Conservation (phyloP, 1,140 invertebrate species). For the Bombus polaris region DNA sequence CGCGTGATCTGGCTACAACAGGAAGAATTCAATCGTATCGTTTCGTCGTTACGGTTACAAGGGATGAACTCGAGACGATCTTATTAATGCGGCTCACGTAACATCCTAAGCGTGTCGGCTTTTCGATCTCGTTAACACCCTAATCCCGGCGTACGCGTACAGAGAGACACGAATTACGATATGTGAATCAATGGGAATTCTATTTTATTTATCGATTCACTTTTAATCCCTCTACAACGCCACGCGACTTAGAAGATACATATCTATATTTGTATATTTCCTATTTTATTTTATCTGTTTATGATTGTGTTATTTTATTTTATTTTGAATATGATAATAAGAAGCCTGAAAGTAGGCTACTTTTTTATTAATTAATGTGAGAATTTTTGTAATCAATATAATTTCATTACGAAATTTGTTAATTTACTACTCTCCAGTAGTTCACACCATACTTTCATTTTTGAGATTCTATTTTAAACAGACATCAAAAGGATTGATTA, state of each 20-base stretch:
- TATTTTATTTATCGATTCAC: background rate
- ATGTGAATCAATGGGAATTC: background rate
- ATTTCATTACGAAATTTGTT: background rate
- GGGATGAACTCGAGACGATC: constrained; percentile 37
- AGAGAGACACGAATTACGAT: constrained; percentile 31
- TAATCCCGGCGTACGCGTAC: constrained; percentile 52
- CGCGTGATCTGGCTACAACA: constrained; percentile 7
- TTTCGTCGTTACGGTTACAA: constrained; percentile 55
- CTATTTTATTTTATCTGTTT: too few relatives aligned
- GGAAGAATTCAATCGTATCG: constrained; percentile 46
- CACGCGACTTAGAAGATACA: background rate
- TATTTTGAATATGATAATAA: too few relatives aligned
- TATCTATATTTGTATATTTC: background rate
- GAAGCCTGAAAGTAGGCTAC: too few relatives aligned
- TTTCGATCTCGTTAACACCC: constrained; percentile 67
- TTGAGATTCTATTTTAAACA: background rate
- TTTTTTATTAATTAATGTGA: background rate
- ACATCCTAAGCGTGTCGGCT: constrained; percentile 58
- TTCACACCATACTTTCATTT: background rate
- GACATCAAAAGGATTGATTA: background rate
- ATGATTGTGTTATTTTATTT: too few relatives aligned
- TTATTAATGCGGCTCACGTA: constrained; percentile 68
- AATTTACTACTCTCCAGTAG: background rate
- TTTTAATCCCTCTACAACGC: background rate
- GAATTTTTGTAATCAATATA: too few relatives aligned